These are phyloP conservation scores for Ophthalmolycus amberensis DNA, from an alignment of 2,113 vertebrate genomes.

Conservation along the genomic window DNA sequence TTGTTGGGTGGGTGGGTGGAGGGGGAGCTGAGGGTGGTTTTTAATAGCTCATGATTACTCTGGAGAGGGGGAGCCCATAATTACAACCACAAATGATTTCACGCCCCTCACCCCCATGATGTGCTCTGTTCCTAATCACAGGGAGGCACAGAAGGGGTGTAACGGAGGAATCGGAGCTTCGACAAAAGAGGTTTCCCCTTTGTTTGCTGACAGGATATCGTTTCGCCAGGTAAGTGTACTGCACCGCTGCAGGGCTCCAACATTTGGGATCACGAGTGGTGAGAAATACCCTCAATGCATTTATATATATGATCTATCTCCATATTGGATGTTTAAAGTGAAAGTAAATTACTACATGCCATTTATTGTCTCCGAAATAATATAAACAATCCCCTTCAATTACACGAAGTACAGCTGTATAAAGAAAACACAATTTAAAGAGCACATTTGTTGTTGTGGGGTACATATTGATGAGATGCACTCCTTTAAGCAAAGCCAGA, in stretches of 20 bases:
- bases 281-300: neutral
- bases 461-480: neutral
- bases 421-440: neutral
- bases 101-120: slow-evolving; percentile 71
- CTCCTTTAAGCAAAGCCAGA: neutral
- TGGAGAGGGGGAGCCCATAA: slow-evolving; percentile 79
- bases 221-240: slow-evolving; percentile 4
- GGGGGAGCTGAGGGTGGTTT: slow-evolving; percentile 69
- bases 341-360: too few species aligned
- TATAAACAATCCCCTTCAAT: neutral
- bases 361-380: neutral
- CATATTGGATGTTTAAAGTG: neutral
- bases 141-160: slow-evolving; percentile 60
- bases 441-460: too few species aligned
- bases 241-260: neutral
- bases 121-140: slow-evolving; percentile 76
- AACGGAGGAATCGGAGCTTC: slow-evolving; percentile 55
- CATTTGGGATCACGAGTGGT: neutral
- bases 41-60: slow-evolving; percentile 83
- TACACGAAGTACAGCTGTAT: neutral
- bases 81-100: slow-evolving; percentile 82
- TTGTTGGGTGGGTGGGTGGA: slow-evolving; percentile 58
- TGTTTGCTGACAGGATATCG: slow-evolving; percentile 68
- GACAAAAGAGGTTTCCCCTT: slow-evolving; percentile 66
- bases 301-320: neutral